These are phyloP conservation scores for Drosophila aff. DNA, from an alignment of 1,140 invertebrate genomes.

Conservation along the genomic window DNA sequence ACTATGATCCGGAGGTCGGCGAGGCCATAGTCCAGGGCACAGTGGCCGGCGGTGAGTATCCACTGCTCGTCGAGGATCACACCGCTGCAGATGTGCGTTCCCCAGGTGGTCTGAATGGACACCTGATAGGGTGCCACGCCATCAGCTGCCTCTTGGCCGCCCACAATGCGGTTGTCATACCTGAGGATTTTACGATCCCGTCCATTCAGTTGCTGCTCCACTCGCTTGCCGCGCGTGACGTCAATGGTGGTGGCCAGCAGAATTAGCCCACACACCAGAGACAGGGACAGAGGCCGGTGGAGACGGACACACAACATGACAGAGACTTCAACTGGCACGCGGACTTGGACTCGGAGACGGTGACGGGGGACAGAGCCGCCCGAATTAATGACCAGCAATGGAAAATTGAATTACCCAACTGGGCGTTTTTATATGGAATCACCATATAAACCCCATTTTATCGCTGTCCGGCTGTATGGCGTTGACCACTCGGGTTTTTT, in stretches of 20 bases:
- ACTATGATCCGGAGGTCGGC: slow-evolving; percentile 59
- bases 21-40: slow-evolving; percentile 62
- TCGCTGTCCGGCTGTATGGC: slow-evolving; percentile 20
- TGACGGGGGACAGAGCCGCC: slow-evolving; percentile 19
- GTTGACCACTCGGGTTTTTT: slow-evolving; percentile 44
- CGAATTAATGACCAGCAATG: slow-evolving; percentile 75
- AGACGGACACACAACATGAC: slow-evolving; percentile 1
- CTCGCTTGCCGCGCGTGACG: slow-evolving; percentile 62
- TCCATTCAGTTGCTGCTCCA: slow-evolving; percentile 41
- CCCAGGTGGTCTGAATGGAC: slow-evolving; percentile 76
- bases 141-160: slow-evolving; percentile 82
- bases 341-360: background rate
- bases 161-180: slow-evolving; percentile 68
- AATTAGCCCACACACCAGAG: slow-evolving; percentile 13
- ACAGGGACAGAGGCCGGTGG: slow-evolving; percentile 8
- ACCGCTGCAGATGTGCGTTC: slow-evolving; percentile 85
- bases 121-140: slow-evolving; percentile 85
- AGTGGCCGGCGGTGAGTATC: slow-evolving; percentile 85
- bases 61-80: slow-evolving; percentile 69
- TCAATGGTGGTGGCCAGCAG: slow-evolving; percentile 68
- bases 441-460: slow-evolving; percentile 48
- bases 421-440: slow-evolving; percentile 67
- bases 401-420: slow-evolving; percentile 54
- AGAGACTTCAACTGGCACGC: background rate
- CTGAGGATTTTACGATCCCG: slow-evolving; percentile 39